phyloP scores from a whole-genome alignment of 2,888 invertebrate genomes.

The Schizotus pectinicornis region DNA sequence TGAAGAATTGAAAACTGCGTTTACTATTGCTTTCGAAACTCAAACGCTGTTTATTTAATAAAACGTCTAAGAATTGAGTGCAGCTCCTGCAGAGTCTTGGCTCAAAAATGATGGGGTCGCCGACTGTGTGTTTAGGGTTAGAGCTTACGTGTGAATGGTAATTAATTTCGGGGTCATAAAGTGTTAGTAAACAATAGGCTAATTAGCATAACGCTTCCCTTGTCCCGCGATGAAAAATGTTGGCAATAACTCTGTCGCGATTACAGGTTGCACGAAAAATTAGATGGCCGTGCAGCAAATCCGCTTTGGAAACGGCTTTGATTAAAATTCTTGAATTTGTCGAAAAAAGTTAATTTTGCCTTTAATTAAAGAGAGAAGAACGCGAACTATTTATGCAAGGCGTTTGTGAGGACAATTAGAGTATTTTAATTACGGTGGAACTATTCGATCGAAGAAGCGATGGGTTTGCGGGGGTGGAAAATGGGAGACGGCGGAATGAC shows the following conservation, averaged over 20 bases:
- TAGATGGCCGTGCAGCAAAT: constrained; percentile 25
- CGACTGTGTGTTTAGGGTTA: constrained; percentile 6
- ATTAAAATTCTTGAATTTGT: constrained; percentile 29
- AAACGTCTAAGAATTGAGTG: constrained; percentile 9
- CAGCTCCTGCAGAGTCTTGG: neutral
- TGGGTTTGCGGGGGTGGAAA: neutral
- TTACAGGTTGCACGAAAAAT: constrained; percentile 25
- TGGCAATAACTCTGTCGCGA: neutral
- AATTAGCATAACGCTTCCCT: constrained; percentile 16
- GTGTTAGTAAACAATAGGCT: constrained; percentile 12
- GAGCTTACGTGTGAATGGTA: constrained; percentile 4
- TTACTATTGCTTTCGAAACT: too few relatives aligned
- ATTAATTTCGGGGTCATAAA: constrained; percentile 8
- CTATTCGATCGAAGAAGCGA: constrained; percentile 21
- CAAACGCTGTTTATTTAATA: too few relatives aligned
- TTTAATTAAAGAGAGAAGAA: constrained; percentile 30
- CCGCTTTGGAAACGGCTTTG: constrained; percentile 23
- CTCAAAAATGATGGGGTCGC: constrained; percentile 4
- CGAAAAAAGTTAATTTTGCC: constrained; percentile 26
- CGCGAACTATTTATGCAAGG: constrained; percentile 31
- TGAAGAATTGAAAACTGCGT: too few relatives aligned
- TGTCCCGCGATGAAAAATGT: constrained; percentile 7
- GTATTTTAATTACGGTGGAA: constrained; percentile 29
- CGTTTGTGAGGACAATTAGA: constrained; percentile 26
- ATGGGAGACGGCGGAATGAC: neutral